Base-by-base conservation (phyloP, 2,797 vertebrate species). In the Eremophila alpestris region DNA sequence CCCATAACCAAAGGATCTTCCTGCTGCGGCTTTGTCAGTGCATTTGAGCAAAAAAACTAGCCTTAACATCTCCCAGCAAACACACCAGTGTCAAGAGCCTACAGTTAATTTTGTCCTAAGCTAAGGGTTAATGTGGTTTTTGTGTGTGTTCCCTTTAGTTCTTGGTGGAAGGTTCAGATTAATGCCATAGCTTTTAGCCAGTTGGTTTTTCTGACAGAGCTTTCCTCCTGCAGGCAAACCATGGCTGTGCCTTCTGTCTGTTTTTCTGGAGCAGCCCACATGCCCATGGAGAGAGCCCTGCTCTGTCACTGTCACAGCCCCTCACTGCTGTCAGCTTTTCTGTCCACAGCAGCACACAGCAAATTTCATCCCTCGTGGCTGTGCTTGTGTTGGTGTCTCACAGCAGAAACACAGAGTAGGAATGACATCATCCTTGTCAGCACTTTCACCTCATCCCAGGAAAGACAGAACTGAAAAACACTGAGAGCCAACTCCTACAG, bases 401-500 rank as follows among this genome's bases (percentile, higher is more conserved):
- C 26, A 62, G 74, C 51, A 77, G 9, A 52, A 73, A 3, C 45
- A 67, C 19, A 20, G 34, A 41, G 52, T 5, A 24, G 46, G 59
- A 54, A 41, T 54, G 46, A 11, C 67, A 78, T 26, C 30, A 59
- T 22, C 59, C 52, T 41, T 59, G 23, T 36, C 80, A 78, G 80
- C 46, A 60, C 11, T 80, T 80, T 46, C 22, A 40, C 15, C 51
- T 64, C 43, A 38, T 34, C 68, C 34, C 7, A 0, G 17, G 29
- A 27, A 68, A 73, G 70, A 38, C 49, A 52, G 54, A 76, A 51
- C 16, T 41, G 51, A 36, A 16, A 78, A 71, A 4, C 1, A 5
- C 27, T 2, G 2, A 34, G 23, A 51, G 85, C n/a, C 40, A 43
- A 0, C n/a, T 89, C 46, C 63, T 40, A 0, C 4, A 3, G 1